phyloP scores from a whole-genome alignment of 1,140 invertebrate species.

The Hyphantria cunea region DNA sequence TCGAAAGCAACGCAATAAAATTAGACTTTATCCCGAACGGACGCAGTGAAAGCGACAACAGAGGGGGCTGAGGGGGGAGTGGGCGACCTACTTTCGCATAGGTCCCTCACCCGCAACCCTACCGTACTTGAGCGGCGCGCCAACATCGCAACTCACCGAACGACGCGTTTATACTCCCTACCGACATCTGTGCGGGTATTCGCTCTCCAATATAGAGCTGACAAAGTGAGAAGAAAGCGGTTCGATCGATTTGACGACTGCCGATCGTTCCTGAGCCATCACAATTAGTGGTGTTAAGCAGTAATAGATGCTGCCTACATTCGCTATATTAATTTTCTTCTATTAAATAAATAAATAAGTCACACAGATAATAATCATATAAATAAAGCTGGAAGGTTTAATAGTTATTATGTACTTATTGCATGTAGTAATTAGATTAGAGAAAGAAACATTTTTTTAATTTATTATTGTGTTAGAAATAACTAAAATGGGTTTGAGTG shows the following conservation, averaged over 20 bases:
- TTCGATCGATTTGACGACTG: slow-evolving; percentile 53
- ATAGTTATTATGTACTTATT: too few species aligned
- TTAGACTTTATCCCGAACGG: slow-evolving; percentile 70
- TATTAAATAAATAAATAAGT: too few species aligned
- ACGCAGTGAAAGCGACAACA: slow-evolving; percentile 64
- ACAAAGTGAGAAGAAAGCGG: slow-evolving; percentile 47
- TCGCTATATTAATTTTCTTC: not conserved
- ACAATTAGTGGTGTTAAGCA: slow-evolving; percentile 71
- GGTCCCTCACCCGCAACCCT: slow-evolving; percentile 50
- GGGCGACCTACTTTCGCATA: slow-evolving; percentile 67
- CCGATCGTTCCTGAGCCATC: slow-evolving; percentile 55
- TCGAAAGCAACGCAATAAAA: slow-evolving; percentile 67
- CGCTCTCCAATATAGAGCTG: slow-evolving; percentile 57
- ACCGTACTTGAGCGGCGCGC: slow-evolving; percentile 39
- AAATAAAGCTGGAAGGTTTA: too few species aligned
- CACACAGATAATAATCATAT: too few species aligned
- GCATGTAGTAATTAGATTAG: too few species aligned
- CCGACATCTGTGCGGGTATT: slow-evolving; percentile 44
- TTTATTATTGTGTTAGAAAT: too few species aligned
- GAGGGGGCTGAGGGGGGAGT: slow-evolving; percentile 27
- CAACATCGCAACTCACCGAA: slow-evolving; percentile 28
- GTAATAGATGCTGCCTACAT: slow-evolving; percentile 63
- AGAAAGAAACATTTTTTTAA: too few species aligned
- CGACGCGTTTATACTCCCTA: slow-evolving; percentile 47
- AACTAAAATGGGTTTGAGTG: too few species aligned